Percentiles rank a stretch among this genome's conserved stretches.
These are phyloP conservation scores for Bufo bufo DNA, from an alignment of 2,113 vertebrate species.

Conservation along the genomic window DNA sequence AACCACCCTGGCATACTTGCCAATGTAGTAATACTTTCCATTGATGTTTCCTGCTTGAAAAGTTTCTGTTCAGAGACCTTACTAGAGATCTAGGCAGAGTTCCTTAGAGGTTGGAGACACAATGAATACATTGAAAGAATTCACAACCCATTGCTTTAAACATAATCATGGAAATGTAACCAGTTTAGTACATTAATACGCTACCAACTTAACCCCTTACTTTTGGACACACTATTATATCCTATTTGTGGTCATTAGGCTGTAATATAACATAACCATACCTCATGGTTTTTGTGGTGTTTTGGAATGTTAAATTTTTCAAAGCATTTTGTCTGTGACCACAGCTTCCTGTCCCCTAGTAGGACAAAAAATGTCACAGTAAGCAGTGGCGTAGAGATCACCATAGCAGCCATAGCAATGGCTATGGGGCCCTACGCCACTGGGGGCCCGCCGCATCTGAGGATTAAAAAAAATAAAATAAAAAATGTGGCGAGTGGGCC, in stretches of 20 bases:
- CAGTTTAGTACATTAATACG: neutral
- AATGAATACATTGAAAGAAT: neutral
- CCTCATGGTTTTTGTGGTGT: too few species aligned
- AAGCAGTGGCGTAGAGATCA: too few species aligned
- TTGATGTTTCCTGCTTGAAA: neutral
- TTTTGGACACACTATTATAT: neutral
- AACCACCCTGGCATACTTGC: conserved; percentile 15
- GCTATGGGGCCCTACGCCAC: too few species aligned
- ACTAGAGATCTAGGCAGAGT: neutral
- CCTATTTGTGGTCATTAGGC: neutral
- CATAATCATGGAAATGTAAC: neutral
- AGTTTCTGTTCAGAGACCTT: neutral
- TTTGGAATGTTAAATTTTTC: too few species aligned
- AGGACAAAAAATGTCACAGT: too few species aligned
- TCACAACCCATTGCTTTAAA: neutral
- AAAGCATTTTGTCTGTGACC: too few species aligned
- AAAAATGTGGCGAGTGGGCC: too few species aligned
- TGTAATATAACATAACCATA: too few species aligned
- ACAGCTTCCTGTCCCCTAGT: too few species aligned
- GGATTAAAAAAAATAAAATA: too few species aligned
- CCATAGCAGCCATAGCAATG: too few species aligned
- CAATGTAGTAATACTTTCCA: conserved; percentile 35
- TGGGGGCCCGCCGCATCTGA: too few species aligned
- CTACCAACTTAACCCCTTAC: neutral
- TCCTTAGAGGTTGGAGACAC: neutral